Evolutionary conservation across 2,888 invertebrate genomes (phyloP).

Genomic region (Boloria euphrosyne): DNA sequence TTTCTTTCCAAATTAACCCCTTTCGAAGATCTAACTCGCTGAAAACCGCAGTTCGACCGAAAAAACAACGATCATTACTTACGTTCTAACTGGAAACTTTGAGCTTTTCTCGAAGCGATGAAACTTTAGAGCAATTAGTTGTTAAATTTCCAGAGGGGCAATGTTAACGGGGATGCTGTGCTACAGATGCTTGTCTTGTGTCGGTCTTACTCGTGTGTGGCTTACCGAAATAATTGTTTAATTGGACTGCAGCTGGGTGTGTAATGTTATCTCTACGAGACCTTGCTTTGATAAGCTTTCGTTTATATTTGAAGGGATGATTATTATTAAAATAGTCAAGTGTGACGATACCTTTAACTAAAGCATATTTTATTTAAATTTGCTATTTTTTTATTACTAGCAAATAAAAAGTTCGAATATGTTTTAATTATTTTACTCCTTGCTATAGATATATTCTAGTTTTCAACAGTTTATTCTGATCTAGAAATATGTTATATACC

Average conservation of each 20-base stretch:
- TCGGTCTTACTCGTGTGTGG: slow-evolving; percentile 20
- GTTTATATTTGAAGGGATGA: background rate
- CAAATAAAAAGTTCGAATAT: too few species aligned
- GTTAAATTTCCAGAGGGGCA: slow-evolving; percentile 42
- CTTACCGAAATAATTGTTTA: slow-evolving; percentile 29
- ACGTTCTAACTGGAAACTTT: slow-evolving; percentile 40
- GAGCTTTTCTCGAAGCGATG: slow-evolving; percentile 37
- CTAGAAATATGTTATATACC: too few species aligned
- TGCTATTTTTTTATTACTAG: too few species aligned
- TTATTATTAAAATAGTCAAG: background rate
- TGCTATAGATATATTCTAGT: too few species aligned
- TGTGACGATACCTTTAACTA: too few species aligned
- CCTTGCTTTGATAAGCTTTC: background rate
- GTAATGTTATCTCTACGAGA: background rate
- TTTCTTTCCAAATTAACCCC: slow-evolving; percentile 37
- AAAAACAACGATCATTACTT: slow-evolving; percentile 40
- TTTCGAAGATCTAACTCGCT: slow-evolving; percentile 36
- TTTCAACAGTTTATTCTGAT: too few species aligned
- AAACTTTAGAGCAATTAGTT: slow-evolving; percentile 49
- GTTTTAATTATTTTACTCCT: too few species aligned
- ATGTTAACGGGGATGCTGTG: slow-evolving; percentile 44
- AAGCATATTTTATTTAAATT: too few species aligned
- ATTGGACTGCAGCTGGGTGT: slow-evolving; percentile 14
- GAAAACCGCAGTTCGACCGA: slow-evolving; percentile 37
- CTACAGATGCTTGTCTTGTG: slow-evolving; percentile 34